Evolutionary conservation across 2,113 vertebrate species (phyloP), one percentile per base, ranked within the genome.

Genomic region (Orcinus orca): DNA sequence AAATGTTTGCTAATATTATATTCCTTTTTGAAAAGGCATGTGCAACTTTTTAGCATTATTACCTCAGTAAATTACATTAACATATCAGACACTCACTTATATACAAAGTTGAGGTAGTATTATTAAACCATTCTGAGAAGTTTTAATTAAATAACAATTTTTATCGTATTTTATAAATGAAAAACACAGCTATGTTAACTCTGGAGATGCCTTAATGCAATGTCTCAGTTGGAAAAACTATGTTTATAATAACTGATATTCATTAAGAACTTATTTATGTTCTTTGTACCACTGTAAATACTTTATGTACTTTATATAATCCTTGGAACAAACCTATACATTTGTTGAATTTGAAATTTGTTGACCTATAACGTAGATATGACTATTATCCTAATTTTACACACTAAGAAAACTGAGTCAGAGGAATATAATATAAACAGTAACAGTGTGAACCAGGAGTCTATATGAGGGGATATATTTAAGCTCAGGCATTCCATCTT

Each of bases 141-240:
- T 50, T 83, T 82, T 81, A 73, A 88, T 81, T 81, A 85, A 83
- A 83, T 77, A 83, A 70, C 76, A 63, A 47, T 85, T 92, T 96
- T 29, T 47, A 44, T 50, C 44, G 74, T 58, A 80, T 73, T 73
- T 76, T 92, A 1, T 85, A 93, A 95, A 38, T 71, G 1, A 87
- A 70, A 18, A 83, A 71, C 70, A 47, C 5, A 50, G 0, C n/a
- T 60, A 25, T 76, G 18, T 60, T 74, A 76, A 70, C 62, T 82
- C 31, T 90, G 13, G 33, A 92, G 18, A 36, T 29, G 8, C 68
- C 41, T 10, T 74, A 70, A n/a, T 77, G 2, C 23, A 60, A 15
- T 23, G 2, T 50, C 21, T 11, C 31, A 79, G 11, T 68, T 44
- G 38, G 18, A 70, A 81, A 25, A 18, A 36, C 36, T 62, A 87